These are phyloP conservation scores for Nomada lathburiana DNA, from an alignment of 2,888 invertebrate genomes.

Conservation along the genomic window DNA sequence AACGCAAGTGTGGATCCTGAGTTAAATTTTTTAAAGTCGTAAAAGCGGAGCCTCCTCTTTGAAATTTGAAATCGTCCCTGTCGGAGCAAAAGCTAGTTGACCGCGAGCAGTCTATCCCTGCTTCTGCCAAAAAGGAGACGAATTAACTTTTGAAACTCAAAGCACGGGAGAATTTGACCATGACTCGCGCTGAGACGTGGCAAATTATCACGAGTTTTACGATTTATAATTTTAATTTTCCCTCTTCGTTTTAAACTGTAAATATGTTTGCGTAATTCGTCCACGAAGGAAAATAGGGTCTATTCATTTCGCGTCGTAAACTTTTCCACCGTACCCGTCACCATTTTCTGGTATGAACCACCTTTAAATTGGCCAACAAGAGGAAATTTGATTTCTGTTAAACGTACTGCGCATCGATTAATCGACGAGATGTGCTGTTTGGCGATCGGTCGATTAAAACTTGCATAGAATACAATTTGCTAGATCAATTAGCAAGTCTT, in stretches of 20 bases:
- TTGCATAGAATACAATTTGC: too few species aligned
- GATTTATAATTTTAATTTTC: background rate
- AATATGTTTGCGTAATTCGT: background rate
- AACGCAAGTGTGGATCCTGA: background rate
- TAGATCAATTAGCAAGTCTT: too few species aligned
- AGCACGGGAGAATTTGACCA: background rate
- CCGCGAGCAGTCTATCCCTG: background rate
- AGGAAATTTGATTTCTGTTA: too few species aligned
- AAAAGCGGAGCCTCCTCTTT: background rate
- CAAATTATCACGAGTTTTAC: background rate
- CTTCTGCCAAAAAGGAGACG: background rate
- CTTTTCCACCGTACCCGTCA: background rate
- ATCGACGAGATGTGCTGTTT: too few species aligned
- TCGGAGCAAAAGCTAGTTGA: constrained; percentile 13
- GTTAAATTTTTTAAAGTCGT: constrained; percentile 9
- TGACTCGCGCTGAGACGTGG: background rate
- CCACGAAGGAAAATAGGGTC: background rate
- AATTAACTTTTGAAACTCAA: constrained; percentile 3
- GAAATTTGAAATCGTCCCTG: background rate
- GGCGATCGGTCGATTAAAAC: too few species aligned
- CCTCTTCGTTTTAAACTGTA: background rate
- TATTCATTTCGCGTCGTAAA: background rate
- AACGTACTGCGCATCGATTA: too few species aligned
- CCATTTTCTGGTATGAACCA: background rate
- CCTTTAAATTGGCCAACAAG: too few species aligned